Evolutionary conservation across 2,797 vertebrate species (phyloP).

Genomic region (Catostomus latipinnis): DNA sequence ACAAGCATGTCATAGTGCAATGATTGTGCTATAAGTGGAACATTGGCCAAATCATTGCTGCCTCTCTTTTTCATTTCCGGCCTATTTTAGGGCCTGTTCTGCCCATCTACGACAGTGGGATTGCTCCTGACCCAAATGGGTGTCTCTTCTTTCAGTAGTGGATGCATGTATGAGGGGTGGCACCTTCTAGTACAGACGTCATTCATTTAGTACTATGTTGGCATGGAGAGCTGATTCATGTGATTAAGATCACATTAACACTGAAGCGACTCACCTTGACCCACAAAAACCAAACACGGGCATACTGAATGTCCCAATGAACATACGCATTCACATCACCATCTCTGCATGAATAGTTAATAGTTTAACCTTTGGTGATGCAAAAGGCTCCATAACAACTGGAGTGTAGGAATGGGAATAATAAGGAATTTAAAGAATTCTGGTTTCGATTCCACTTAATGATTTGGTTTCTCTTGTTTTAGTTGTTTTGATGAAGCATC

Average conservation of each 20-base stretch:
- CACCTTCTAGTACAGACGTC: not conserved
- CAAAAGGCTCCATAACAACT: not conserved
- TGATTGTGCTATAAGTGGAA: constrained; percentile 50
- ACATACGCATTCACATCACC: not conserved
- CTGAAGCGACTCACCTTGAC: constrained; percentile 9
- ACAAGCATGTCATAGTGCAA: constrained; percentile 27
- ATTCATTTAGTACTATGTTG: constrained; percentile 4
- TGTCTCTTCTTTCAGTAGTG: constrained; percentile 11
- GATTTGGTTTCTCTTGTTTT: too few species aligned
- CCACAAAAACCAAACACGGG: constrained; percentile 9
- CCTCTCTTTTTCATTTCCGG: constrained; percentile 24
- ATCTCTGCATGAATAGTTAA: not conserved
- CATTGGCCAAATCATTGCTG: constrained; percentile 45
- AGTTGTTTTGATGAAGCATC: too few species aligned
- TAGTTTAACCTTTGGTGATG: not conserved
- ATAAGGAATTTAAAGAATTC: too few species aligned
- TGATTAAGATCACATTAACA: constrained; percentile 14
- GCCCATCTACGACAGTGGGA: constrained; percentile 35
- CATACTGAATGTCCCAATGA: constrained; percentile 4
- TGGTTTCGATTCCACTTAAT: too few species aligned
- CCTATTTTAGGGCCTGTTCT: constrained; percentile 50
- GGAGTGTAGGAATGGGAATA: too few species aligned
- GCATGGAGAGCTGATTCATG: constrained; percentile 9
- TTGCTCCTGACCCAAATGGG: constrained; percentile 32
- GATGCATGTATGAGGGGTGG: not conserved